Evolutionary conservation across 1,140 invertebrate species (phyloP).

Genomic region (Cataglyphis hispanica): DNA sequence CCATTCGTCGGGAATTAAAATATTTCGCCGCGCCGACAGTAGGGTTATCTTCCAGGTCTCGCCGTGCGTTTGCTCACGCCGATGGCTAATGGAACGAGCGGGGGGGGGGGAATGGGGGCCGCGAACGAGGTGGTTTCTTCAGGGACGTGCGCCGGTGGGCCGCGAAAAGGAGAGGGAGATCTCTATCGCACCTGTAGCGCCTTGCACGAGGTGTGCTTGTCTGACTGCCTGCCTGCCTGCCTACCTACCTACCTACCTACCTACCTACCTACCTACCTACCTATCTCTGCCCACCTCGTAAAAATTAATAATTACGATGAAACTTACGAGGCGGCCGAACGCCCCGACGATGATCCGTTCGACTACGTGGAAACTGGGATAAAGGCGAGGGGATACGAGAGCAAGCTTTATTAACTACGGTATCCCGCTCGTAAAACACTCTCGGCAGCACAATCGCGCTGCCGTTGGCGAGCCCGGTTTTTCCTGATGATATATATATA

Average conservation of each 20-base stretch:
- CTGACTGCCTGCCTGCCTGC: conserved; percentile 35
- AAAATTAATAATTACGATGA: conserved; percentile 84
- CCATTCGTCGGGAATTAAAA: conserved; percentile 77
- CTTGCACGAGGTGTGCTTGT: conserved; percentile 60
- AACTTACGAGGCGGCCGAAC: conserved; percentile 69
- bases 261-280: conserved; percentile 54
- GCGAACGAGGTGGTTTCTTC: conserved; percentile 67
- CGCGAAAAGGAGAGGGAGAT: conserved; percentile 75
- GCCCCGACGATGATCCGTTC: conserved; percentile 62
- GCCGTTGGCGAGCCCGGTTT: conserved; percentile 70
- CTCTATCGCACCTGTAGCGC: conserved; percentile 82
- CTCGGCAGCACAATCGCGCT: conserved; percentile 78
- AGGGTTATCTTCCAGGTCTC: conserved; percentile 75
- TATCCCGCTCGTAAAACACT: conserved; percentile 77
- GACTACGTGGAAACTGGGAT: conserved; percentile 47
- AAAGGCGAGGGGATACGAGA: neutral
- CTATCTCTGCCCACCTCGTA: conserved; percentile 71
- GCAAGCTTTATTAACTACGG: conserved; percentile 68
- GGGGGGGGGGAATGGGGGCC: conserved; percentile 54
- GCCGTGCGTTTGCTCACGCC: conserved; percentile 65
- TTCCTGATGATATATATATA: conserved; percentile 57
- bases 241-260: conserved; percentile 47
- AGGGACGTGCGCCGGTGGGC: conserved; percentile 74
- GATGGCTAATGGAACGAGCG: conserved; percentile 78
- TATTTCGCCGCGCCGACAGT: conserved; percentile 79